A percentile compares a stretch with the other conserved stretches of the same genome.
Evolutionary conservation across 2,113 vertebrate genomes (phyloP).

Genomic region (Macrotis lagotis): DNA sequence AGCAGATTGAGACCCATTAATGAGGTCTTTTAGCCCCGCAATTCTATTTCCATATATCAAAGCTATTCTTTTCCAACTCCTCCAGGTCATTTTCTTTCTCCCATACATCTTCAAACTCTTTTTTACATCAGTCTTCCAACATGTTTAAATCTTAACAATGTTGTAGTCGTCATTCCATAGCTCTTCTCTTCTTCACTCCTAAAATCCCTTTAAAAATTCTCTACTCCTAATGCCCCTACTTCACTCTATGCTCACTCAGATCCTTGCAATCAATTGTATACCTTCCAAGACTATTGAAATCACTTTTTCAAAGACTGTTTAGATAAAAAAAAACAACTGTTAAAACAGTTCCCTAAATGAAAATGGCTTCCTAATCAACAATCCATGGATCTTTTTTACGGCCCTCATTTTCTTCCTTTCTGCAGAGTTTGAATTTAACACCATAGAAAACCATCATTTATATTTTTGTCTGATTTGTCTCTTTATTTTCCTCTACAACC

Average conservation of each 20-base stretch:
- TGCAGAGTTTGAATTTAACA: too few species aligned
- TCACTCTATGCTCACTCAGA: not conserved
- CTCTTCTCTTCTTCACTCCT: not conserved
- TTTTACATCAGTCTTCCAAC: not conserved
- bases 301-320: not conserved
- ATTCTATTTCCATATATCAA: not conserved
- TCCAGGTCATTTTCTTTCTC: not conserved
- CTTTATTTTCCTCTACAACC: not conserved
- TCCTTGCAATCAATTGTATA: not conserved
- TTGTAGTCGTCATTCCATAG: not conserved
- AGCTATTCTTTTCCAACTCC: not conserved
- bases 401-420: not conserved
- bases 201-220: not conserved
- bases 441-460: not conserved
- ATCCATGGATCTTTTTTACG: not conserved
- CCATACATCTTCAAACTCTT: not conserved
- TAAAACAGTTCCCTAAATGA: not conserved
- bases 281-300: not conserved
- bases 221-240: not conserved
- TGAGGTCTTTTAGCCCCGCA: not conserved
- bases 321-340: not conserved
- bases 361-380: not conserved
- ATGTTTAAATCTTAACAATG: not conserved
- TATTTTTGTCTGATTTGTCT: not conserved
- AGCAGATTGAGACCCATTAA: not conserved